Evolutionary conservation across 2,888 invertebrate species (phyloP).

Genomic region (Pandemis corylana): DNA sequence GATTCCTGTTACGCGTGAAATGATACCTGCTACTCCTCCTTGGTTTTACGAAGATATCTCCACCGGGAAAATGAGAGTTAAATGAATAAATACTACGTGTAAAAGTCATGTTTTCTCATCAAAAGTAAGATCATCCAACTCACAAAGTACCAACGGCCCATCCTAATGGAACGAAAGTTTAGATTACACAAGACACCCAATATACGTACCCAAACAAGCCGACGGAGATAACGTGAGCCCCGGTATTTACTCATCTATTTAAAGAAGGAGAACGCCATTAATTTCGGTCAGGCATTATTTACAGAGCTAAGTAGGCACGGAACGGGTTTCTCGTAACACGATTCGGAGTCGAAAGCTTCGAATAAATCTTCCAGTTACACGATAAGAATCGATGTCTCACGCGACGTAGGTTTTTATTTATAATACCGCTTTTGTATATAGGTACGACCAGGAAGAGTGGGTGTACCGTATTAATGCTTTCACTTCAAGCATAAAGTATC

Average conservation of each 20-base stretch:
- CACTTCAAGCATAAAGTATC: constrained; percentile 53
- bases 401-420: constrained; percentile 78
- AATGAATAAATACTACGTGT: neutral
- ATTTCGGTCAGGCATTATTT: constrained; percentile 81
- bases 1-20: too few relatives aligned
- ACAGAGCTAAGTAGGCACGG: constrained; percentile 81
- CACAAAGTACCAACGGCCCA: constrained; percentile 54
- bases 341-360: constrained; percentile 73
- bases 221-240: constrained; percentile 75
- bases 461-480: constrained; percentile 67
- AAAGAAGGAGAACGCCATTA: constrained; percentile 79
- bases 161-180: constrained; percentile 72
- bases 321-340: constrained; percentile 79
- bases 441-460: constrained; percentile 68
- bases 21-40: too few relatives aligned
- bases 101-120: constrained; percentile 28
- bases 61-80: too few relatives aligned
- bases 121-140: constrained; percentile 25
- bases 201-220: constrained; percentile 69
- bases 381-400: constrained; percentile 84
- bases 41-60: too few relatives aligned
- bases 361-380: constrained; percentile 80
- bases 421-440: constrained; percentile 57
- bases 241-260: constrained; percentile 83
- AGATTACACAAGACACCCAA: constrained; percentile 73